phyloP scores from a whole-genome alignment of 2,113 vertebrate species.

The Diphyllodes magnificus region DNA sequence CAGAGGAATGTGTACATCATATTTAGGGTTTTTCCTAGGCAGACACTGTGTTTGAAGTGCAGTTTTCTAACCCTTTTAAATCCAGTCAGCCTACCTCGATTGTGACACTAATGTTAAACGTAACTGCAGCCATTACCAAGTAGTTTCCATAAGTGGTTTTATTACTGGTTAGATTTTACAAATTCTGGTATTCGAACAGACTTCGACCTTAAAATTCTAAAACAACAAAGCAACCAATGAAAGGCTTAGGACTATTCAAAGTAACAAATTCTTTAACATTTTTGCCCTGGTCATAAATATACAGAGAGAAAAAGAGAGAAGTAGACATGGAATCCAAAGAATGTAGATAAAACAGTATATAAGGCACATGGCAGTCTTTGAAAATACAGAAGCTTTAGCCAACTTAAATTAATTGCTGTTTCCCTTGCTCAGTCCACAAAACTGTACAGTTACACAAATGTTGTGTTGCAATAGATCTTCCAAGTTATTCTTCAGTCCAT shows the following conservation, averaged over 20 bases:
- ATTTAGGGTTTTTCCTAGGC: neutral
- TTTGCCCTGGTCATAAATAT: constrained; percentile 86
- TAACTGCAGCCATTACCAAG: constrained; percentile 41
- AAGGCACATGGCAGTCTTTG: constrained; percentile 90
- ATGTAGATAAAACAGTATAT: constrained; percentile 81
- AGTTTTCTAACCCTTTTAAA: constrained; percentile 9
- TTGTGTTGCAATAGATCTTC: constrained; percentile 85
- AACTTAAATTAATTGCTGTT: constrained; percentile 86
- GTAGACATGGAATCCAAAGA: constrained; percentile 74
- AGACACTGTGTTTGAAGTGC: neutral
- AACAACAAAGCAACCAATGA: constrained; percentile 80
- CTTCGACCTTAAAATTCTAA: constrained; percentile 80
- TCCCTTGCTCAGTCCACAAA: constrained; percentile 87
- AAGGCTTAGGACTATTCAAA: constrained; percentile 71
- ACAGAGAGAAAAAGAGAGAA: constrained; percentile 81
- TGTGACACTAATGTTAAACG: constrained; percentile 20
- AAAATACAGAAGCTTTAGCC: constrained; percentile 87
- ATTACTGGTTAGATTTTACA: constrained; percentile 84
- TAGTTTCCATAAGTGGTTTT: constrained; percentile 80
- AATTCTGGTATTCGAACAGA: constrained; percentile 80
- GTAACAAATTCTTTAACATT: constrained; percentile 72
- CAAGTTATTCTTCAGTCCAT: constrained; percentile 78
- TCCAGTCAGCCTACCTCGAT: neutral
- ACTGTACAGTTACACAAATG: constrained; percentile 97
- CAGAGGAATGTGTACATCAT: neutral